Conservation (phyloP, 2,797 vertebrate genomes). For the Coregonus ussuriensis region DNA sequence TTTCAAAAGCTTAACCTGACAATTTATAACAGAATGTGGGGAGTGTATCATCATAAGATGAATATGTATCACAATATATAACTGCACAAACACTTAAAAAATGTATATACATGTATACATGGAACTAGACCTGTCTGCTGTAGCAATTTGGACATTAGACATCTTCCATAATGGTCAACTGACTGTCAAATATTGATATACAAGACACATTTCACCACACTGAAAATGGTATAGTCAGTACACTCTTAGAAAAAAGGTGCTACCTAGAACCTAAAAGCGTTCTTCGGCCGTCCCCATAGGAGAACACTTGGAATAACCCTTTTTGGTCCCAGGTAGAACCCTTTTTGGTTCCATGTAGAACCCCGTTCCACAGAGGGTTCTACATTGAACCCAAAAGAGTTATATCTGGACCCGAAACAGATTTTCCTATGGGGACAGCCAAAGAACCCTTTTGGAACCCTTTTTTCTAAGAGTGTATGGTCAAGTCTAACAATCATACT, state of each 20-base stretch:
- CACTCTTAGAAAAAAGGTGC: background rate
- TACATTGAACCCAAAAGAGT: too few relatives aligned
- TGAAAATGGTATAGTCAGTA: background rate
- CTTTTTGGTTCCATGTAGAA: too few relatives aligned
- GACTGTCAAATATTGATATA: background rate
- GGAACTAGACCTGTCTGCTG: too few relatives aligned
- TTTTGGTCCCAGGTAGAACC: too few relatives aligned
- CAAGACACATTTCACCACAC: background rate
- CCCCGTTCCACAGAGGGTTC: too few relatives aligned
- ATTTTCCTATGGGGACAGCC: too few relatives aligned
- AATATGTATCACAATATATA: background rate
- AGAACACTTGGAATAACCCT: too few relatives aligned
- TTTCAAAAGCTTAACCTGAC: background rate
- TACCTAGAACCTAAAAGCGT: too few relatives aligned
- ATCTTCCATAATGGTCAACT: background rate
- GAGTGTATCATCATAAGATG: background rate
- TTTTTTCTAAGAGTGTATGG: background rate
- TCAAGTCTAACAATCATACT: background rate
- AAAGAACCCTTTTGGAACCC: too few relatives aligned
- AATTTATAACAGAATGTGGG: background rate
- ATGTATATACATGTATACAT: too few relatives aligned
- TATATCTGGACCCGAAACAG: too few relatives aligned
- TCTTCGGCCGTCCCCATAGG: too few relatives aligned
- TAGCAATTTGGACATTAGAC: background rate
- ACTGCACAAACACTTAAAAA: background rate